A percentile compares a stretch with the other conserved stretches of the same genome.
phyloP scores from a whole-genome alignment of 2,888 invertebrate genomes.

The Amphipoea oculea region DNA sequence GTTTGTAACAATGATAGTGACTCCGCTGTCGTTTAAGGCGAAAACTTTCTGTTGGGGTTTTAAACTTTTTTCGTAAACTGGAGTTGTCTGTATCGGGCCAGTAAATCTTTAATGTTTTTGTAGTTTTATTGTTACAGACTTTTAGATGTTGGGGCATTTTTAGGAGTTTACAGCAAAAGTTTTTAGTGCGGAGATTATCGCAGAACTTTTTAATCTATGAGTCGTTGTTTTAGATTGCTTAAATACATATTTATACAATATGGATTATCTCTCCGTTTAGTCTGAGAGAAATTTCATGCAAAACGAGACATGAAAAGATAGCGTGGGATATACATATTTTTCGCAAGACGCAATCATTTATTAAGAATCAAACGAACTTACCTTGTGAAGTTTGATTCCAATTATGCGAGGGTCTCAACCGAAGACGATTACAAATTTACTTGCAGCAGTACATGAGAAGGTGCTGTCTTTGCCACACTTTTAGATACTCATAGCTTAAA shows the following conservation, averaged over 20 bases:
- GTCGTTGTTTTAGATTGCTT: conserved; percentile 39
- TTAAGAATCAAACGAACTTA: no score
- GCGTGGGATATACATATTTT: background rate
- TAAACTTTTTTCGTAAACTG: conserved; percentile 68
- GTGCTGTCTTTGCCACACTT: no score
- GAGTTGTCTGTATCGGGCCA: conserved; percentile 59
- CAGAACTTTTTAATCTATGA: conserved; percentile 48
- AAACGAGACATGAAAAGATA: background rate
- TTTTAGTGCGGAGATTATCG: conserved; percentile 52
- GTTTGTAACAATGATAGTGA: conserved; percentile 67
- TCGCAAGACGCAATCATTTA: background rate
- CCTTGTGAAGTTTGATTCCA: no score
- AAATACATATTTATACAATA: conserved; percentile 35
- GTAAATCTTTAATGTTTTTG: conserved; percentile 65
- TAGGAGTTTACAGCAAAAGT: conserved; percentile 45
- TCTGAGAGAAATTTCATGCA: background rate
- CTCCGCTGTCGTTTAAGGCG: conserved; percentile 67
- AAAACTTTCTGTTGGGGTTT: conserved; percentile 67
- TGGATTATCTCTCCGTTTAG: conserved; percentile 26
- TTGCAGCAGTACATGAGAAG: no score
- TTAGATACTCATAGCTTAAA: no score
- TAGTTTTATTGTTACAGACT: conserved; percentile 63
- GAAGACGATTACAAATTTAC: no score
- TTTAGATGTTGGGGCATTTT: conserved; percentile 52
- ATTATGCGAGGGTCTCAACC: no score